Conservation (phyloP, 2,797 vertebrate genomes). For the Enteromius paludinosus region DNA sequence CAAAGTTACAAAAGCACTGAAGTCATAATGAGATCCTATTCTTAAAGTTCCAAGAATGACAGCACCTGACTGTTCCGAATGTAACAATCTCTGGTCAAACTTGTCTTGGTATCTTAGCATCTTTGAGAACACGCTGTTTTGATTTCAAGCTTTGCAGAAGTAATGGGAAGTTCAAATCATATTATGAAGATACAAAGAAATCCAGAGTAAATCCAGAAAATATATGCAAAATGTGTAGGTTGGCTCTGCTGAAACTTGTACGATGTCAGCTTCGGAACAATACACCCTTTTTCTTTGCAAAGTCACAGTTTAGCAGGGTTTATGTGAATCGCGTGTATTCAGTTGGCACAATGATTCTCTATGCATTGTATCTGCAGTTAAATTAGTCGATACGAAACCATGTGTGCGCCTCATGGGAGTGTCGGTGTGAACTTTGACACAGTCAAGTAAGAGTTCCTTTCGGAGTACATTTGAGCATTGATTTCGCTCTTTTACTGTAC, state of each 20-base stretch:
- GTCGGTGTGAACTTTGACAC: conserved; percentile 1
- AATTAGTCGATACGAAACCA: background rate
- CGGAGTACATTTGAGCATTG: background rate
- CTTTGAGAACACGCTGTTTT: background rate
- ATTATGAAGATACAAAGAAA: background rate
- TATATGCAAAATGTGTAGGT: background rate
- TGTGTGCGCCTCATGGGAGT: background rate
- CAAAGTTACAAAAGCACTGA: background rate
- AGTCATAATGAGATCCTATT: background rate
- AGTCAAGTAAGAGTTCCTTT: background rate
- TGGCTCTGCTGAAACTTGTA: background rate
- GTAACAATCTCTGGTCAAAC: background rate
- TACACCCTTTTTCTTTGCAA: background rate
- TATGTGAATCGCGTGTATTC: conserved; percentile 16
- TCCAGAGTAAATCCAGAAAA: background rate
- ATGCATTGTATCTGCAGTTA: conserved; percentile 5
- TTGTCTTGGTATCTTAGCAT: background rate
- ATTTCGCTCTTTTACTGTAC: background rate
- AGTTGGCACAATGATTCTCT: conserved; percentile 19
- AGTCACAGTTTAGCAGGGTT: background rate
- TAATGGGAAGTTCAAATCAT: background rate
- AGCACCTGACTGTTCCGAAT: background rate
- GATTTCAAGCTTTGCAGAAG: background rate
- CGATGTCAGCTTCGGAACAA: conserved; percentile 18
- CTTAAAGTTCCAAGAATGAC: background rate